These are phyloP conservation scores for Oncorhynchus tshawytscha DNA, from an alignment of 2,113 vertebrate genomes.

Conservation along the genomic window DNA sequence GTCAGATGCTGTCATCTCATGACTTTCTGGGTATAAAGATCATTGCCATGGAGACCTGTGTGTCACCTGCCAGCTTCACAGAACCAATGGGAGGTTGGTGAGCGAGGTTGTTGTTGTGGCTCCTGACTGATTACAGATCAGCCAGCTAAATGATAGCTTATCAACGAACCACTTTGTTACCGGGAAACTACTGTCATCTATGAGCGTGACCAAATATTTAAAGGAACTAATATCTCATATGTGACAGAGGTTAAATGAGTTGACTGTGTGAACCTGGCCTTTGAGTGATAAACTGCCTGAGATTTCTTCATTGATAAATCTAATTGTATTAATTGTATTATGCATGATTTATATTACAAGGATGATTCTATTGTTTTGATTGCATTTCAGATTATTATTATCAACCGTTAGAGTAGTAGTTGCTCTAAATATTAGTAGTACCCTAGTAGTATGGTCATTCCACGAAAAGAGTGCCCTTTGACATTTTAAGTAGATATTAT, in stretches of 20 bases:
- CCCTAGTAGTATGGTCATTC: background rate
- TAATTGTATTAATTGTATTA: background rate
- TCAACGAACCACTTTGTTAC: constrained; percentile 18
- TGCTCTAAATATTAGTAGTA: background rate
- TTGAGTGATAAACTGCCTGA: constrained; percentile 13
- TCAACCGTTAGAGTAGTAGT: background rate
- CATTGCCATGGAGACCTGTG: constrained; percentile 35
- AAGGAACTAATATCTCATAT: constrained; percentile 22
- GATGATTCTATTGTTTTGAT: background rate
- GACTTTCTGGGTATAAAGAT: constrained; percentile 40
- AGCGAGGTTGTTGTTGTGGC: background rate
- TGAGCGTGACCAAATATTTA: constrained; percentile 17
- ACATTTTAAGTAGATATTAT: no score
- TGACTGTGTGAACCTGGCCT: constrained; percentile 21
- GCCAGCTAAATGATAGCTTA: constrained; percentile 7
- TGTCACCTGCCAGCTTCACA: constrained; percentile 16
- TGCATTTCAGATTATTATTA: background rate
- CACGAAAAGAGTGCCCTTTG: no score
- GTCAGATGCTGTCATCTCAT: constrained; percentile 49
- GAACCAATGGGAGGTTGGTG: constrained; percentile 16
- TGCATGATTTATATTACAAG: no score
- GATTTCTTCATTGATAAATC: constrained; percentile 1
- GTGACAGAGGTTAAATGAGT: constrained; percentile 18
- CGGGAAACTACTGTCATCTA: constrained; percentile 3
- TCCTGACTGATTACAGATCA: constrained; percentile 12